phyloP scores from a whole-genome alignment of 2,797 vertebrate species.

The Margarornis squamiger region DNA sequence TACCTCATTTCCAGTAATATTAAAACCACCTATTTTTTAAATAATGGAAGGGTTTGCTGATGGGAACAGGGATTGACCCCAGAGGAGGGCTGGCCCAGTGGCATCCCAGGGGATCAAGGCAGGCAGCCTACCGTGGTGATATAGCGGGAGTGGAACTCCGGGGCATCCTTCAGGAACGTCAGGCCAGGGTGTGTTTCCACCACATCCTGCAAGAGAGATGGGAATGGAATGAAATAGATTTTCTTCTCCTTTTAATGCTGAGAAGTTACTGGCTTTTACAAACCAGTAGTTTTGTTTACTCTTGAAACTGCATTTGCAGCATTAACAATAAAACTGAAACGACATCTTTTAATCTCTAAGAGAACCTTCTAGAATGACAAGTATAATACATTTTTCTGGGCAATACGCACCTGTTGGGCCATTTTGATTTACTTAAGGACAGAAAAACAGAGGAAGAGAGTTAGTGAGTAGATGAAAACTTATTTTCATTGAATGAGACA shows the following conservation, averaged over 20 bases:
- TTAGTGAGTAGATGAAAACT: conserved; percentile 55
- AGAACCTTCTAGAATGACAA: not conserved
- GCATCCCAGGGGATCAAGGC: not conserved
- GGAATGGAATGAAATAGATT: conserved; percentile 1
- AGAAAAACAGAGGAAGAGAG: conserved; percentile 69
- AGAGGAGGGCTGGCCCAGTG: not conserved
- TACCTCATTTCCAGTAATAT: not conserved
- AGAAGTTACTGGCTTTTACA: not conserved
- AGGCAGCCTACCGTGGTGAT: conserved; percentile 90
- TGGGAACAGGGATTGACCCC: not conserved
- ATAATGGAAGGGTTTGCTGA: not conserved
- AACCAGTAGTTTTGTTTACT: not conserved
- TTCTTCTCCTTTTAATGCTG: not conserved
- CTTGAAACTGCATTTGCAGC: conserved; percentile 3
- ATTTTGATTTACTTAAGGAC: conserved; percentile 66
- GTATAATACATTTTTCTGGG: not conserved
- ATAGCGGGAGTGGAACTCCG: conserved; percentile 98
- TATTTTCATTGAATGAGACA: conserved; percentile 32
- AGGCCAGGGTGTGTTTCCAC: conserved; percentile 97
- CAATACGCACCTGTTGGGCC: conserved; percentile 61
- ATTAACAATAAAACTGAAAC: not conserved
- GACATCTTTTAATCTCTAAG: not conserved
- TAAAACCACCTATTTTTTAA: not conserved
- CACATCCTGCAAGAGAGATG: conserved; percentile 85
- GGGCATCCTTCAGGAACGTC: conserved; percentile 97